Evolutionary conservation across 2,113 vertebrate genomes (phyloP), one percentile per base, ranked within the genome.

Genomic region (Sylvilagus bachmani): DNA sequence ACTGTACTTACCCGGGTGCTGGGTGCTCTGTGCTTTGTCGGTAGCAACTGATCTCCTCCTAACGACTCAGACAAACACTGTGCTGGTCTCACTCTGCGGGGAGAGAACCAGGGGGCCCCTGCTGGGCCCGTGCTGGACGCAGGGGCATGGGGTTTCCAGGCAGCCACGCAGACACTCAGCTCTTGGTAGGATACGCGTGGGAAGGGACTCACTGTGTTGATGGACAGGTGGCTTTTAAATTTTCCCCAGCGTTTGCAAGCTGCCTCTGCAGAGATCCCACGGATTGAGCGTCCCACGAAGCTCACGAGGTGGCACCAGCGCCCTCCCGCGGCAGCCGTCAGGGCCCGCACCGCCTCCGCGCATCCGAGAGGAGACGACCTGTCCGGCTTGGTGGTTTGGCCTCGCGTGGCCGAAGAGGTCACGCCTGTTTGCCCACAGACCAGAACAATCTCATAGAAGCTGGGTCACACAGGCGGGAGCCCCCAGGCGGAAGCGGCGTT

Each of bases 211-310:
- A 27, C 83, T 62, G 31, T 38, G 82, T 88, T 73, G 85, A 88
- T 92, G 96, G 82, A 33, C 73, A 66, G 0, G 14, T 27, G 70
- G 74, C 4, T 62, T 90, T 82, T 91, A 33, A 70, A 78, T 88
- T 73, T 74, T 6, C 33, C n/a, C 13, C 9, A 71, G 69, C 89
- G 70, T 25, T 85, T 69, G 91, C 89, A 75, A 62, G 27, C 55
- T 55, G 77, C 64, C 27, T 89, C 71, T 0, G 33, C 36, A 66
- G 86, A 94, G 91, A 79, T 71, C 71, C n/a, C 1, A 33, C 10
- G 29, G 11, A 3, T 73, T 86, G 64, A 21, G 19, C 25, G 70
- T 25, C n/a, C 64, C 51, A 24, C 21, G 36, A 36, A 70, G n/a
- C 44, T 44, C 44, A 44, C 44, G 44, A 44, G 44, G 86, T 22